Evolutionary conservation across 2,113 vertebrate genomes (phyloP).

Genomic region (Notechis scutatus): DNA sequence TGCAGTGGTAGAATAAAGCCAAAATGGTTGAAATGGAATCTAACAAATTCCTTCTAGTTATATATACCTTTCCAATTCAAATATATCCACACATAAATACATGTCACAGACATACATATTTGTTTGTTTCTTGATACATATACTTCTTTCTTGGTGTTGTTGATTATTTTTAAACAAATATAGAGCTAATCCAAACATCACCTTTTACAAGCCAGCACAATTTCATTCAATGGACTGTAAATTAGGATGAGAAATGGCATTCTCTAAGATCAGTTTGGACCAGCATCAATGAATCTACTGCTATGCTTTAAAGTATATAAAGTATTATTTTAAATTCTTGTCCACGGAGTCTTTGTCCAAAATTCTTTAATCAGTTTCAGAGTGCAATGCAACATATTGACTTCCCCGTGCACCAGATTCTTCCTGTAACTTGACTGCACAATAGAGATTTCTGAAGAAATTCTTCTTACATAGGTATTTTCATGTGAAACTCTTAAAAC

Average conservation of each 20-base stretch:
- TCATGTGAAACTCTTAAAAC: background rate
- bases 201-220: background rate
- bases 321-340: background rate
- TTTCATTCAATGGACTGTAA: background rate
- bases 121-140: background rate
- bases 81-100: background rate
- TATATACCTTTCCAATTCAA: background rate
- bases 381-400: background rate
- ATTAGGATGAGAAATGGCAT: background rate
- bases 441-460: background rate
- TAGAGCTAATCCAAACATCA: background rate
- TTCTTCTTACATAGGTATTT: background rate
- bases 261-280: background rate
- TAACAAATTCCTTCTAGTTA: background rate
- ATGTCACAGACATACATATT: background rate
- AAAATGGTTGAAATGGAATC: background rate
- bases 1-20: background rate
- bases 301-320: background rate
- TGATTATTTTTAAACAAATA: background rate
- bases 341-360: background rate
- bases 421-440: background rate
- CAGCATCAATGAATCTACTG: background rate
- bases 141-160: background rate
- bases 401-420: background rate
- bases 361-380: background rate